These are phyloP conservation scores for Kradibia gibbosae DNA, from an alignment of 1,140 invertebrate genomes.

Conservation along the genomic window DNA sequence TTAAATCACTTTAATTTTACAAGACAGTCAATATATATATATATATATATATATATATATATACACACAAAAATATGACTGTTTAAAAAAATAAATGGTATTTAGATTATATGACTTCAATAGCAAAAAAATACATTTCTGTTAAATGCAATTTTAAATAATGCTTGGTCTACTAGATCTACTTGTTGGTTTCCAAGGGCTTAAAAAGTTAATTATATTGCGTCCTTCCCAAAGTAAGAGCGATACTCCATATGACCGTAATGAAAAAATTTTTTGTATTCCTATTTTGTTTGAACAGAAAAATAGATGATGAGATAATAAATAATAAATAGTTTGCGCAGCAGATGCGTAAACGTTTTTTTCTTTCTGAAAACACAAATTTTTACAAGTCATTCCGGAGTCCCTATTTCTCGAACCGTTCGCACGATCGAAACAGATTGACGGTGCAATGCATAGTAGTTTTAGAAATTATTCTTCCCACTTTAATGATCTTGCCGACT, in stretches of 20 bases:
- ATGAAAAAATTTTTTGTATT: slow-evolving; percentile 3
- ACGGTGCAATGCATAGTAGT: slow-evolving; percentile 46
- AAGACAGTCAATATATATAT: neutral
- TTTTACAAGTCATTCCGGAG: slow-evolving; percentile 49
- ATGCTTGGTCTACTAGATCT: neutral
- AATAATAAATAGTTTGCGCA: slow-evolving; percentile 30
- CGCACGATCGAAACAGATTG: slow-evolving; percentile 55
- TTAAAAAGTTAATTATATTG: neutral
- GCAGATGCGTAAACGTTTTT: slow-evolving; percentile 46
- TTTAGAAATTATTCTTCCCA: slow-evolving; percentile 47
- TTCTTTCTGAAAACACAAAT: slow-evolving; percentile 32
- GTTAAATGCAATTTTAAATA: neutral
- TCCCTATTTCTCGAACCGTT: slow-evolving; percentile 57
- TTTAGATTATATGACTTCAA: too few relatives aligned
- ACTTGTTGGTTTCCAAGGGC: neutral
- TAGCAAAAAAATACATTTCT: too few relatives aligned
- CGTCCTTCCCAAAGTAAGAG: neutral
- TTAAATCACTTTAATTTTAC: neutral
- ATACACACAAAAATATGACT: too few relatives aligned
- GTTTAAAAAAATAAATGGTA: too few relatives aligned
- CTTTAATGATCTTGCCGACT: slow-evolving; percentile 52
- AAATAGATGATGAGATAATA: slow-evolving; percentile 23
- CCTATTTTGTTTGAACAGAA: slow-evolving; percentile 10
- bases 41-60: too few relatives aligned
- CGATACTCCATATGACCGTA: neutral